phyloP scores from a whole-genome alignment of 2,888 invertebrate species.

The Callimorpha dominula region DNA sequence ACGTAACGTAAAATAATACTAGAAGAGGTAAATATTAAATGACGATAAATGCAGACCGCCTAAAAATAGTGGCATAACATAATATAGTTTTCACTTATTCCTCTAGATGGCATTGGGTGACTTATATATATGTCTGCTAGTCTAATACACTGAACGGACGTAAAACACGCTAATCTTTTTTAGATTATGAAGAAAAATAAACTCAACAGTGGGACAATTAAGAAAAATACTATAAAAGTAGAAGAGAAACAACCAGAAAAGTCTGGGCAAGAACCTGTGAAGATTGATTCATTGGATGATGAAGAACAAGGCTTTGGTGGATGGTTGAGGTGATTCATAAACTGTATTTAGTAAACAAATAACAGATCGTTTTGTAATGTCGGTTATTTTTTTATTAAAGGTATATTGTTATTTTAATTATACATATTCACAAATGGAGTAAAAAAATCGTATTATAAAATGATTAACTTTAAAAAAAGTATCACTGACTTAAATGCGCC shows the following conservation, averaged over 20 bases:
- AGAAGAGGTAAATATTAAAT: too few relatives aligned
- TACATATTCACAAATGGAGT: too few relatives aligned
- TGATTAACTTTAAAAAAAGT: too few relatives aligned
- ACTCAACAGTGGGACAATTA: conserved; percentile 52
- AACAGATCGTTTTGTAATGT: not conserved
- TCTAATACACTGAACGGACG: too few relatives aligned
- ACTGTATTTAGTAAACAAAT: too few relatives aligned
- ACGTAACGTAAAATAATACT: too few relatives aligned
- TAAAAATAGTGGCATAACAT: too few relatives aligned
- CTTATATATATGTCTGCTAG: too few relatives aligned
- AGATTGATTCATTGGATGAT: conserved; percentile 70
- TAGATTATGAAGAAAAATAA: conserved; percentile 80
- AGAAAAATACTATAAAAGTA: conserved; percentile 59
- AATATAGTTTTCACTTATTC: too few relatives aligned
- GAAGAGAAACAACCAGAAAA: conserved; percentile 53
- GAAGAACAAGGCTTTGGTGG: conserved; percentile 81
- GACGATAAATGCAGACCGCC: not conserved
- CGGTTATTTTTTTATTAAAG: not conserved
- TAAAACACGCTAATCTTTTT: not conserved
- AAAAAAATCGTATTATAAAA: too few relatives aligned
- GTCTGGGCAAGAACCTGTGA: conserved; percentile 43
- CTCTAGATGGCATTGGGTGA: not conserved
- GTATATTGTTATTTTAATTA: too few relatives aligned
- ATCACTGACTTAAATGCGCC: too few relatives aligned
- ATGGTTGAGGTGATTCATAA: conserved; percentile 72